These are phyloP conservation scores for Drosophila bocki DNA, from an alignment of 1,140 invertebrate species.

Conservation along the genomic window DNA sequence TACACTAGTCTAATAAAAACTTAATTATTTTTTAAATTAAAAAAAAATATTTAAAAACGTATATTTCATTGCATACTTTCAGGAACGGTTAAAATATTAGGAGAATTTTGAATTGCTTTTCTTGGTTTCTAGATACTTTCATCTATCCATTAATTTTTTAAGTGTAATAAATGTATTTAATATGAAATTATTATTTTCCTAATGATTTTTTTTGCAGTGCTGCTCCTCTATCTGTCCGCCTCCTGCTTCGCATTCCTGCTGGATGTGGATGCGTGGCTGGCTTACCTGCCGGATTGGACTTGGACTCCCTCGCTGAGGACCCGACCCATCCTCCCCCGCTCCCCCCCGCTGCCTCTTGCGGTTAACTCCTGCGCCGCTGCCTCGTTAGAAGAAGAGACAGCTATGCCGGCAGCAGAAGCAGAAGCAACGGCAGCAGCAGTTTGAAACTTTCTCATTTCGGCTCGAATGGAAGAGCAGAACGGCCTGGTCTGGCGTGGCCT, in stretches of 20 bases:
- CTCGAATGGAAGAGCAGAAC: slow-evolving; percentile 64
- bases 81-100: too few species aligned
- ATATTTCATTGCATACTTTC: too few species aligned
- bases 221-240: not conserved
- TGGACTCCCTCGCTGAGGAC: slow-evolving; percentile 43
- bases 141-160: too few species aligned
- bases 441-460: slow-evolving; percentile 80
- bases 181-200: not conserved
- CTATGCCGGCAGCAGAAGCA: slow-evolving; percentile 15
- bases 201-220: not conserved
- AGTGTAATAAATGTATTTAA: too few species aligned
- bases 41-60: too few species aligned
- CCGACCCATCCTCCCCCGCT: slow-evolving; percentile 10
- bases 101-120: too few species aligned
- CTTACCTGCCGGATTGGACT: slow-evolving; percentile 54
- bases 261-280: slow-evolving; percentile 71
- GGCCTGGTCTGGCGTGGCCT: slow-evolving; percentile 31
- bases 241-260: slow-evolving; percentile 2
- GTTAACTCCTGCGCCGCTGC: slow-evolving; percentile 52
- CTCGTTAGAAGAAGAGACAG: slow-evolving; percentile 52
- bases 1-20: too few species aligned
- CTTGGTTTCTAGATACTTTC: too few species aligned
- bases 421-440: slow-evolving; percentile 54
- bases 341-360: slow-evolving; percentile 7
- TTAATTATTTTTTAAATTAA: too few species aligned